phyloP scores from a whole-genome alignment of 2,888 invertebrate species.

The Heteromurus nitidus region DNA sequence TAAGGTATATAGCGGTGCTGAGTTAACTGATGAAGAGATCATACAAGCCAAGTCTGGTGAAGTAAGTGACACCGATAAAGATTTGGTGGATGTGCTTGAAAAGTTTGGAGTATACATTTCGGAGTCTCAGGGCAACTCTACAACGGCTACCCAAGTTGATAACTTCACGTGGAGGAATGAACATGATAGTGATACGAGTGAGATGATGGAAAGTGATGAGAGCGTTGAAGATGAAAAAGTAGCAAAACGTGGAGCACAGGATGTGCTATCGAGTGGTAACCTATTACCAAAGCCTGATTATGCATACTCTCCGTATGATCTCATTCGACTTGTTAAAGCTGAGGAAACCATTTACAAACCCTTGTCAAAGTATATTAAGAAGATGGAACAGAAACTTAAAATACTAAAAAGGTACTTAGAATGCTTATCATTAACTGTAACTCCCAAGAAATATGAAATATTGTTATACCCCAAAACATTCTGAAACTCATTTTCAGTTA shows the following conservation, averaged over 20 bases:
- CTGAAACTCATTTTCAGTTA: constrained; percentile 36
- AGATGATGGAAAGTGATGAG: background rate
- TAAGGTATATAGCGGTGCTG: constrained; percentile 39
- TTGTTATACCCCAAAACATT: background rate
- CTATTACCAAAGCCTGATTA: constrained; percentile 44
- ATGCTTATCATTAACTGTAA: background rate
- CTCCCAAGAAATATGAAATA: no score
- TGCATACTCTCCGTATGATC: constrained; percentile 45
- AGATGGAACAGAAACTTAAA: constrained; percentile 41
- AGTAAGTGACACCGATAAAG: constrained; percentile 41
- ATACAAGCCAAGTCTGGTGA: constrained; percentile 39
- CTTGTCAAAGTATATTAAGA: constrained; percentile 39
- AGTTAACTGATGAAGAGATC: constrained; percentile 33
- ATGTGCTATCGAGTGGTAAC: no score
- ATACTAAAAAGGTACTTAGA: constrained; percentile 39
- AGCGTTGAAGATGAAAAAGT: background rate
- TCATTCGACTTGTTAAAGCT: constrained; percentile 19
- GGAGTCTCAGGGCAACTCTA: background rate
- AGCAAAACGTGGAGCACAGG: no score
- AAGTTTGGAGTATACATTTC: constrained; percentile 15
- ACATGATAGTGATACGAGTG: background rate
- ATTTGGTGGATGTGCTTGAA: constrained; percentile 16
- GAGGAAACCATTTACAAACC: constrained; percentile 51
- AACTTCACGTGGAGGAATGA: background rate
- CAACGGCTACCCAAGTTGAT: background rate